Base-by-base conservation (phyloP, 2,888 invertebrate species). In the Cheiracanthium punctorium region DNA sequence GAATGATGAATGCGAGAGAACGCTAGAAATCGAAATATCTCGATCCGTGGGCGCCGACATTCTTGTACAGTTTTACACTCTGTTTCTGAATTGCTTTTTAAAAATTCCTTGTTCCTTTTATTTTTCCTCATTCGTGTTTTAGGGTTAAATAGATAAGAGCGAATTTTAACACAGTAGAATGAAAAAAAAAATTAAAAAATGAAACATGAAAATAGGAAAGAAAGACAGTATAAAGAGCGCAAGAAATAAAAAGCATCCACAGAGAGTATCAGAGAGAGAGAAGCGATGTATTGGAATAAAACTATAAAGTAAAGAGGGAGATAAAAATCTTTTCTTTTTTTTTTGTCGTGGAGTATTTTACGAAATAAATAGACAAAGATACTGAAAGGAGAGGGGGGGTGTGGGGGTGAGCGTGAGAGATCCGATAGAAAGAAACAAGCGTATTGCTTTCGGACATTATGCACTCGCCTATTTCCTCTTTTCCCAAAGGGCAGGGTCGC, bases 361-460 rank as follows among this genome's bases (percentile, higher is more conserved):
- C 17, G 17, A 48, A 58, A 24, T 58, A 58, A 24, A 58, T 24
- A 7, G 24, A 12, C 8, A 58, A 7, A 24, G 24, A 58, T 7
- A 58, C 24, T 14, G 17, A 10, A 17, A 48, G 43, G 4, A 17
- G 12, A 24, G 24, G 24, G 58, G 24, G 58, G 48, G 48, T 10
- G 7, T 48, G 48, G 48, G 48, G 48, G 17, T 37, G 37, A 37
- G 5, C n/a, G n/a, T n/a, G n/a, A n/a, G 17, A n/a, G 17, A 17
- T 48, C 2, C 48, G 48, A 48, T 17, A 17, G 48, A 48, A 7
- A n/a, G 58, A 58, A 58, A 58, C 58, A 58, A 24, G 58, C 58
- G 20, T 58, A 58, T 58, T 58, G 58, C 58, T 58, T 58, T 58
- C 58, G 58, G 58, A 58, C 58, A 58, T 58, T 24, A 58, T 58